phyloP scores from a whole-genome alignment of 2,113 vertebrate genomes.

The Elgaria multicarinata region DNA sequence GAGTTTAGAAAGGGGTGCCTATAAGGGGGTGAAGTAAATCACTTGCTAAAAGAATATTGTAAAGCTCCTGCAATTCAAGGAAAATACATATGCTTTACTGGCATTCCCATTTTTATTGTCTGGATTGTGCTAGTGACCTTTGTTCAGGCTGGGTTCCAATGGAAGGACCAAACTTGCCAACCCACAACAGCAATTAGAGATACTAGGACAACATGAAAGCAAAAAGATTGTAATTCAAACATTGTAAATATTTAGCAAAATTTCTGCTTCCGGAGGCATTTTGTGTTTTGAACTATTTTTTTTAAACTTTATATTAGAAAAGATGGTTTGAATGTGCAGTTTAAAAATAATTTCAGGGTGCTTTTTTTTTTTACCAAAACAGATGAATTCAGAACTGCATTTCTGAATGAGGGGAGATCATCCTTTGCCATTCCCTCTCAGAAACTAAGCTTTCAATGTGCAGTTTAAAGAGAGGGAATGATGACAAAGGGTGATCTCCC shows the following conservation, averaged over 20 bases:
- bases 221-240: not conserved
- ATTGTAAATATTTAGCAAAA: not conserved
- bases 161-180: not conserved
- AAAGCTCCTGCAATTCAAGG: not conserved
- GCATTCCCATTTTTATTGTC: not conserved
- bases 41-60: not conserved
- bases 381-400: slow-evolving; percentile 5
- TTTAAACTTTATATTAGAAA: not conserved
- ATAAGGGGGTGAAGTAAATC: not conserved
- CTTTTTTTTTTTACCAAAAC: not conserved
- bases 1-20: not conserved
- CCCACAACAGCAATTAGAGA: not conserved
- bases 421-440: not conserved
- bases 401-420: not conserved
- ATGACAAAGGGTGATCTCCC: not conserved
- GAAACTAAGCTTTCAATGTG: too few species aligned
- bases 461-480: not conserved
- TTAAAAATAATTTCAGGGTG: not conserved
- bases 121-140: not conserved
- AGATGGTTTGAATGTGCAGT: too few species aligned
- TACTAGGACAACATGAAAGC: not conserved
- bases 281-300: not conserved
- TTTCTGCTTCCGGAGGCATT: not conserved
- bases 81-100: not conserved
- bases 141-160: not conserved